These are phyloP conservation scores for Caenorhabditis sulstoni DNA, from an alignment of 2,888 invertebrate genomes.

Conservation along the genomic window DNA sequence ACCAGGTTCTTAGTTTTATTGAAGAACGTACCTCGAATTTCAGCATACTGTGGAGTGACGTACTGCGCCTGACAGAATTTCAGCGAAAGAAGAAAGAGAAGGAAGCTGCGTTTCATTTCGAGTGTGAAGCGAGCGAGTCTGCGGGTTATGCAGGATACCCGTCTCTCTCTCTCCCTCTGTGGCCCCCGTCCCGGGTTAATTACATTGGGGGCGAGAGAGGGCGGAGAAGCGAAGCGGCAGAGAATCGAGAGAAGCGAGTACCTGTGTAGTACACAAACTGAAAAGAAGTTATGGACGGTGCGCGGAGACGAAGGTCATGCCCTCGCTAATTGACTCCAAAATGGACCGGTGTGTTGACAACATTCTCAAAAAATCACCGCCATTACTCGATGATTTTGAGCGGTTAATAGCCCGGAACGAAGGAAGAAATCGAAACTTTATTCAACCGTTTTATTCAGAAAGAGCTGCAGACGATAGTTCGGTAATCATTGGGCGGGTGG, in stretches of 20 bases:
- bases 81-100: slow-evolving; percentile 42
- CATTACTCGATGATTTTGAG: slow-evolving; percentile 20
- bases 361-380: slow-evolving; percentile 34
- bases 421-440: neutral
- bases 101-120: slow-evolving; percentile 43
- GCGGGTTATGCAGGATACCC: slow-evolving; percentile 8
- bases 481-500: neutral
- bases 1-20: too few species aligned
- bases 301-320: slow-evolving; percentile 46
- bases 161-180: slow-evolving; percentile 25
- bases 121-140: slow-evolving; percentile 5
- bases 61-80: slow-evolving; percentile 53
- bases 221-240: slow-evolving; percentile 25
- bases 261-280: slow-evolving; percentile 55
- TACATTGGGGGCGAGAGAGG: slow-evolving; percentile 42
- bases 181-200: slow-evolving; percentile 43
- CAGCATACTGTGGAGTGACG: slow-evolving; percentile 60
- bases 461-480: neutral
- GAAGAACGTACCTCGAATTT: slow-evolving; percentile 52
- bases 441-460: neutral
- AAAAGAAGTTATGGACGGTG: slow-evolving; percentile 44
- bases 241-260: slow-evolving; percentile 33
- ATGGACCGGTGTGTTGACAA: slow-evolving; percentile 36
- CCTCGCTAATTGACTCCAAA: slow-evolving; percentile 48
- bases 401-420: neutral